A percentile compares a stretch with the other conserved stretches of the same genome.
phyloP scores from a whole-genome alignment of 2,797 vertebrate species.

The Silurus lanzhouensis region DNA sequence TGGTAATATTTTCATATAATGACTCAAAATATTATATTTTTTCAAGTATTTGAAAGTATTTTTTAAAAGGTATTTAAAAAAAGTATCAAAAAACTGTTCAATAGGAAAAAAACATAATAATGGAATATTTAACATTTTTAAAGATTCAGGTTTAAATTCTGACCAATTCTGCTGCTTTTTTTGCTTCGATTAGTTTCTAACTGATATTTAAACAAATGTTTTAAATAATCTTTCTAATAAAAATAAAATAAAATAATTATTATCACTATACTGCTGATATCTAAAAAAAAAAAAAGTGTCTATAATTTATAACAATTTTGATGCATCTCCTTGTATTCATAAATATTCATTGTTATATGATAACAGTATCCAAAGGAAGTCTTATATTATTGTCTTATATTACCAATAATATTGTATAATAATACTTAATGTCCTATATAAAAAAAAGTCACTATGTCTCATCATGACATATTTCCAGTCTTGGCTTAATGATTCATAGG shows the following conservation, averaged over 20 bases:
- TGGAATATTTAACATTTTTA: neutral
- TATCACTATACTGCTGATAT: neutral
- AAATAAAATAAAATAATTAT: neutral
- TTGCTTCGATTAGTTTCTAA: neutral
- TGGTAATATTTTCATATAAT: neutral
- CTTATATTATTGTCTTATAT: no score
- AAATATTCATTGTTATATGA: neutral
- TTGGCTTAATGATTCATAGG: constrained; percentile 18
- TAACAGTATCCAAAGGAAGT: constrained; percentile 36
- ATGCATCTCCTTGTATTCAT: constrained; percentile 4
- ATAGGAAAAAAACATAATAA: neutral
- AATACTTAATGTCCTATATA: constrained; percentile 34
- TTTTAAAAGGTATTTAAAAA: neutral
- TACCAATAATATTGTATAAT: constrained; percentile 6
- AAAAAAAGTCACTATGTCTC: constrained; percentile 8
- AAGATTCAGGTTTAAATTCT: neutral
- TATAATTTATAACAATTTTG: neutral
- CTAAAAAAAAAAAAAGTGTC: no score
- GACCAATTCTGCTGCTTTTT: neutral
- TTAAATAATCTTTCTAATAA: neutral
- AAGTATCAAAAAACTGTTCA: neutral
- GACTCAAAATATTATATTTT: neutral
- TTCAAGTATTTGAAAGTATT: neutral
- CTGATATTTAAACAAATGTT: neutral
- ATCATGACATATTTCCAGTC: constrained; percentile 22